Conservation (phyloP, 2,113 vertebrate genomes). For the Scatophagus argus region DNA sequence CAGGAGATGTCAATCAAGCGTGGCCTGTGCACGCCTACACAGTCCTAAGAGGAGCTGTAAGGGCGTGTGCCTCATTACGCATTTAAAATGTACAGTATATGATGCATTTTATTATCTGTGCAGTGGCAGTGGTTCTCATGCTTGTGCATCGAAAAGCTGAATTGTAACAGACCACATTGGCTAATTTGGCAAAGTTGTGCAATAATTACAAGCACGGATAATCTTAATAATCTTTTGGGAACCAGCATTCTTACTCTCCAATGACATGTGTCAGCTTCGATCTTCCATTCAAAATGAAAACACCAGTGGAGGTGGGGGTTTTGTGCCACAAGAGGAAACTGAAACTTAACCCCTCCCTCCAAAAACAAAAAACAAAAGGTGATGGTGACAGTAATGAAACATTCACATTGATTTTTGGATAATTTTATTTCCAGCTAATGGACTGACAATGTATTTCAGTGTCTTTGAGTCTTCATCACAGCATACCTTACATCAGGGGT, state of each 20-base stretch:
- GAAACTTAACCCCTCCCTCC: no score
- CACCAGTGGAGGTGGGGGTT: no score
- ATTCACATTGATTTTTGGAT: conserved; percentile 16
- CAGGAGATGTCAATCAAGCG: not conserved
- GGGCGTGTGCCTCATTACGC: not conserved
- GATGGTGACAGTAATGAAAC: not conserved
- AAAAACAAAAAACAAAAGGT: not conserved
- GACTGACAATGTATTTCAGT: not conserved
- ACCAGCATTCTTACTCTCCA: no score
- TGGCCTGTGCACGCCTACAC: not conserved
- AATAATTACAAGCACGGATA: not conserved
- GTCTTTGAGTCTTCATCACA: not conserved
- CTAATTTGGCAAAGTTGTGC: not conserved
- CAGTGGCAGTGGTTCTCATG: not conserved
- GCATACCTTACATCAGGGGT: no score
- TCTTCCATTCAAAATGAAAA: not conserved
- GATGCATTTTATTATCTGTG: not conserved
- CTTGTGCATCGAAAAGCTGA: not conserved
- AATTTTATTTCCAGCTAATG: conserved; percentile 14
- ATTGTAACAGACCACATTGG: not conserved
- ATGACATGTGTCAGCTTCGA: no score
- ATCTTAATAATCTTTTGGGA: no score
- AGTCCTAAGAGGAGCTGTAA: not conserved
- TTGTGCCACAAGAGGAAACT: no score
- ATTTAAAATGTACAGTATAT: not conserved